These are phyloP conservation scores for Tetramorium simillimum DNA, from an alignment of 1,140 invertebrate species.

Conservation along the genomic window DNA sequence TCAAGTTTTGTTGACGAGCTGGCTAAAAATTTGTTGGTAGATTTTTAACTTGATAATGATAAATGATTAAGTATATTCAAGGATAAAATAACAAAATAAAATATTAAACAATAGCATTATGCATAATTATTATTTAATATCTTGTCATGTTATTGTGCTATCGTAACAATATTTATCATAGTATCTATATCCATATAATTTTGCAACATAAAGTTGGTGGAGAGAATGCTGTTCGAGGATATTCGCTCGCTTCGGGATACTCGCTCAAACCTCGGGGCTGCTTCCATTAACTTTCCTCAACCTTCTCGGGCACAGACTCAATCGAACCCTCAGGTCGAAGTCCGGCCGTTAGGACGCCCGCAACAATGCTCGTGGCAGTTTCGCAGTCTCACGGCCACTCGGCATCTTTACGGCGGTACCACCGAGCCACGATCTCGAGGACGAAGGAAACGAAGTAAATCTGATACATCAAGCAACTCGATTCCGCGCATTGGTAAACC, in stretches of 20 bases:
- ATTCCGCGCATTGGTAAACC: conserved; percentile 69
- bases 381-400: conserved; percentile 53
- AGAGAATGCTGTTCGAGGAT: not conserved
- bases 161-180: not conserved
- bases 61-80: no score
- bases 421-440: not conserved
- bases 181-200: not conserved
- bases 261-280: conserved; percentile 11
- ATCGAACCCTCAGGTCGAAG: conserved; percentile 16
- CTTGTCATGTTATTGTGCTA: no score
- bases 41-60: not conserved
- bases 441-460: conserved; percentile 37
- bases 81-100: no score
- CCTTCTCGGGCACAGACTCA: not conserved
- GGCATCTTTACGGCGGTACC: conserved; percentile 34
- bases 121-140: no score
- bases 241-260: not conserved
- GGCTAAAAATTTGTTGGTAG: not conserved
- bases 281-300: conserved; percentile 28
- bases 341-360: not conserved
- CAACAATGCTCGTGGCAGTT: conserved; percentile 50
- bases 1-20: not conserved
- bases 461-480: conserved; percentile 60
- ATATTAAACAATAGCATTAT: not conserved
- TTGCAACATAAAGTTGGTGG: not conserved